These are phyloP conservation scores for Halcyon chelicuti DNA, from an alignment of 2,797 vertebrate species.

Conservation along the genomic window DNA sequence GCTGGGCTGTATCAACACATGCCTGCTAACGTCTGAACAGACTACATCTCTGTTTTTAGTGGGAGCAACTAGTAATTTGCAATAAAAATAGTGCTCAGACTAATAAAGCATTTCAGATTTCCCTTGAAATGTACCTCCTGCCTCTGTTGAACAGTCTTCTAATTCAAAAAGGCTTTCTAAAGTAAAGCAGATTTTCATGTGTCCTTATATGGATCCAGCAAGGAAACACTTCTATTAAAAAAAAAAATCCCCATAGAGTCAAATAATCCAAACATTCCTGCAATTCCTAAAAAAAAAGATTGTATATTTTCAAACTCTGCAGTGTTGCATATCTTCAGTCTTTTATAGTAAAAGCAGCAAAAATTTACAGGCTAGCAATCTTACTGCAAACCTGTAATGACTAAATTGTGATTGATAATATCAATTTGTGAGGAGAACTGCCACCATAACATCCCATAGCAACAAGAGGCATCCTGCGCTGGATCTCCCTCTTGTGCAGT, in stretches of 20 bases:
- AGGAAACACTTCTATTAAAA: neutral
- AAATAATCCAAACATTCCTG: neutral
- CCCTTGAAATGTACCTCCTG: neutral
- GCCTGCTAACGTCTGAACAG: neutral
- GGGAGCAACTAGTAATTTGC: neutral
- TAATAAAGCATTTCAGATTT: neutral
- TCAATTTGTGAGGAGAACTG: neutral
- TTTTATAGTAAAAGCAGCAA: neutral
- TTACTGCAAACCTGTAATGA: neutral
- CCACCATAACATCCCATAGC: neutral
- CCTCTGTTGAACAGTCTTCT: neutral
- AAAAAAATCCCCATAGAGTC: neutral
- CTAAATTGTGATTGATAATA: neutral
- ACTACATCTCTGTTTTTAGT: neutral
- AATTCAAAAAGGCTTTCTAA: neutral
- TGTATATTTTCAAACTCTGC: neutral
- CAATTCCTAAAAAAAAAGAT: neutral
- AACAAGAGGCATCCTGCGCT: neutral
- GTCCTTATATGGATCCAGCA: neutral
- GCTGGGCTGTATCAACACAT: rapidly evolving
- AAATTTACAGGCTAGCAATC: neutral
- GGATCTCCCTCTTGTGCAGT: neutral
- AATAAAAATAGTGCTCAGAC: neutral
- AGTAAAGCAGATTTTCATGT: neutral
- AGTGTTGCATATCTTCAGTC: neutral